These are phyloP conservation scores for Cyphomyrmex costatus DNA, from an alignment of 1,140 invertebrate species.

Conservation along the genomic window DNA sequence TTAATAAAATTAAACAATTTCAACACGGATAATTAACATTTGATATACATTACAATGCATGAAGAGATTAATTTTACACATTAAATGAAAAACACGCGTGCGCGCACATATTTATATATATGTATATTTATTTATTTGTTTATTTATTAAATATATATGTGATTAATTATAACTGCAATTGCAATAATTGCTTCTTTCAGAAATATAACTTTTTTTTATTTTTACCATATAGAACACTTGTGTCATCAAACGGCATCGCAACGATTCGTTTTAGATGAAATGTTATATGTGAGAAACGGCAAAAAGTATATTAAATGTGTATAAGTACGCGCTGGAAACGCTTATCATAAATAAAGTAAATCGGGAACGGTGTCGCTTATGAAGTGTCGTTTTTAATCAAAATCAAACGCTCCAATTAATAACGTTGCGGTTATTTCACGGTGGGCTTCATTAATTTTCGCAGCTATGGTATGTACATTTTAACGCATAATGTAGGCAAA, in stretches of 20 bases:
- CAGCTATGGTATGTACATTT: neutral
- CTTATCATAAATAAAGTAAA: constrained; percentile 39
- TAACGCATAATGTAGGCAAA: neutral
- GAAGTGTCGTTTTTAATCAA: constrained; percentile 38
- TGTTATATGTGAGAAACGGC: neutral
- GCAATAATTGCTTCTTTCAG: constrained; percentile 14
- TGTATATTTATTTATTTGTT: too few relatives aligned
- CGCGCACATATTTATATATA: too few relatives aligned
- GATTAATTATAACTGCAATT: constrained; percentile 21
- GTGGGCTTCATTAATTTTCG: constrained; percentile 42
- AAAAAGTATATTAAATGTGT: constrained; percentile 15
- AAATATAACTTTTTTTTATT: constrained; percentile 7
- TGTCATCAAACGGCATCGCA: constrained; percentile 4
- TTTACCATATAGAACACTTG: neutral
- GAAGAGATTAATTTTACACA: too few relatives aligned
- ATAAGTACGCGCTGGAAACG: neutral
- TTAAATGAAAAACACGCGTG: too few relatives aligned
- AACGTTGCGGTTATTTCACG: constrained; percentile 14
- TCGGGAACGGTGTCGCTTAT: neutral
- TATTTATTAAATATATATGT: too few relatives aligned
- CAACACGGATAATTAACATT: too few relatives aligned
- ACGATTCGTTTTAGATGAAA: constrained; percentile 9
- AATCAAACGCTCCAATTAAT: constrained; percentile 44
- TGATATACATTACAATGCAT: too few relatives aligned
- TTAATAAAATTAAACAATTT: too few relatives aligned